These are phyloP conservation scores for Volucella inanis DNA, from an alignment of 2,888 invertebrate species.

Conservation along the genomic window DNA sequence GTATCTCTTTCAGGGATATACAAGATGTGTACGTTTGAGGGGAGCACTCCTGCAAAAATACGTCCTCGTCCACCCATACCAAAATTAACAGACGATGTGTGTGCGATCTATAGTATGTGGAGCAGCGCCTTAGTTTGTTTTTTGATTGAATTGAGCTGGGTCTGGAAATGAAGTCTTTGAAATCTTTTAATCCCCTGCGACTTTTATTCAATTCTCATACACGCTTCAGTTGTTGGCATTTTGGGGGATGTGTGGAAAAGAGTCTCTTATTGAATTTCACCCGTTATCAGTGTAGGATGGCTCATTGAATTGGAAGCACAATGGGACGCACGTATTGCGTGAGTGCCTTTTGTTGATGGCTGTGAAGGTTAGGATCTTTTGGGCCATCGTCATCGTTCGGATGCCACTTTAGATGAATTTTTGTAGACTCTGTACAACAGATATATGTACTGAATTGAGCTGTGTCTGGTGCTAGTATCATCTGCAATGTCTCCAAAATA, in stretches of 20 bases:
- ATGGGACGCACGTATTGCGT: conserved; percentile 75
- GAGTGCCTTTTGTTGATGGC: conserved; percentile 71
- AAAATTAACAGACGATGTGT: no score
- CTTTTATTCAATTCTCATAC: conserved; percentile 72
- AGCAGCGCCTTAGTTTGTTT: conserved; percentile 27
- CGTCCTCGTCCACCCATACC: no score
- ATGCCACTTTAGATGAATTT: conserved; percentile 66
- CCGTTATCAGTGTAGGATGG: conserved; percentile 72
- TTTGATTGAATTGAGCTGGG: conserved; percentile 66
- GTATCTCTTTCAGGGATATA: not conserved
- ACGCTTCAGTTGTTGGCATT: conserved; percentile 32
- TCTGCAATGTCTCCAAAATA: conserved; percentile 63
- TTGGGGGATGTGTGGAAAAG: not conserved
- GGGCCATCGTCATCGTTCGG: conserved; percentile 33
- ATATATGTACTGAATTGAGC: conserved; percentile 10
- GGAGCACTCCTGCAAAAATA: not conserved
- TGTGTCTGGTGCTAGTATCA: conserved; percentile 34
- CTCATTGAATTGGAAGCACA: conserved; percentile 74
- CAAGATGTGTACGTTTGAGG: not conserved
- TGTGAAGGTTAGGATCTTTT: conserved; percentile 64
- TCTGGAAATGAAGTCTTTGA: conserved; percentile 66
- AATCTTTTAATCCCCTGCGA: conserved; percentile 73
- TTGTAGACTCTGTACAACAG: conserved; percentile 44
- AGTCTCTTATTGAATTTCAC: conserved; percentile 70
- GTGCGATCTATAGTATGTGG: no score